A percentile compares a stretch with the other conserved stretches of the same genome.
Evolutionary conservation across 1,140 invertebrate species (phyloP).

Genomic region (Sycophaga agraensis): DNA sequence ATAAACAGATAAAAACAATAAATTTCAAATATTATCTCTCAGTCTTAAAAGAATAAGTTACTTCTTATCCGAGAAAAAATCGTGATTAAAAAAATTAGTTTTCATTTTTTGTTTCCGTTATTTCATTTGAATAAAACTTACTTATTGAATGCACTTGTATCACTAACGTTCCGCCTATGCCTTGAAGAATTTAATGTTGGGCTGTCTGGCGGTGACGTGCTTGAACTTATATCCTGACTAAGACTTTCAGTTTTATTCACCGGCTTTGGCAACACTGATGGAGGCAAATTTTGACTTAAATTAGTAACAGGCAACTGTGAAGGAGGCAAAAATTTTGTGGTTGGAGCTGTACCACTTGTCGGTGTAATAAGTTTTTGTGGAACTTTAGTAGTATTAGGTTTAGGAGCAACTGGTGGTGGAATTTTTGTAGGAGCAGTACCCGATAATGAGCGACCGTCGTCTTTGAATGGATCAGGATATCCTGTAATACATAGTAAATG

Average conservation of each 20-base stretch:
- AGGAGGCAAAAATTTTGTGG: constrained; percentile 42
- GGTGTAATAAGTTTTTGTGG: constrained; percentile 45
- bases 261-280: constrained; percentile 60
- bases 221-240: constrained; percentile 55
- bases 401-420: constrained; percentile 49
- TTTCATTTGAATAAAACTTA: constrained; percentile 54
- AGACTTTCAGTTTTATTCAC: constrained; percentile 53
- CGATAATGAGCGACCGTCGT: constrained; percentile 48
- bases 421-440: constrained; percentile 48
- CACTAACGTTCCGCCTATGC: constrained; percentile 81
- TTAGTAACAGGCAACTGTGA: constrained; percentile 31
- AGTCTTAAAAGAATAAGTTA: too few species aligned
- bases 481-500: constrained; percentile 35
- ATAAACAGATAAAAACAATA: too few species aligned
- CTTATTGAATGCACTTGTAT: constrained; percentile 85
- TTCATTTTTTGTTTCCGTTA: background rate
- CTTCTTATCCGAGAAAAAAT: background rate
- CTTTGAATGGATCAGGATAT: constrained; percentile 58
- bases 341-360: constrained; percentile 34
- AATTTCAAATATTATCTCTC: too few species aligned
- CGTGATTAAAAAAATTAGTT: background rate
- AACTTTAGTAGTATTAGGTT: constrained; percentile 43
- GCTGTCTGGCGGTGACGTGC: constrained; percentile 51
- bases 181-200: constrained; percentile 54
- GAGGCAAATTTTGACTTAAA: constrained; percentile 39